Evolutionary conservation across 1,140 invertebrate genomes (phyloP).

Genomic region (Charaxes varanes): DNA sequence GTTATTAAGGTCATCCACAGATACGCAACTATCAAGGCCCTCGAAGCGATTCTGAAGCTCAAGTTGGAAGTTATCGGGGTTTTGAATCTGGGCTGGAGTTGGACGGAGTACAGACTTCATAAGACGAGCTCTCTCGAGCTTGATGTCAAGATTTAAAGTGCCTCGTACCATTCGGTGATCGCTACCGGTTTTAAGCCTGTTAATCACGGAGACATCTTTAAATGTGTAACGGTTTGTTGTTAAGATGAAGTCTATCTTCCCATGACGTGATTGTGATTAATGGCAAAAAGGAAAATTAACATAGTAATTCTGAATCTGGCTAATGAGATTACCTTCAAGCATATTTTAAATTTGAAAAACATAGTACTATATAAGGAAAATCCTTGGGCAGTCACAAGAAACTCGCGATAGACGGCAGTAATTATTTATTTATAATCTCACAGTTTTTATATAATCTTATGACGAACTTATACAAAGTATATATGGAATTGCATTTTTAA

Average conservation of each 20-base stretch:
- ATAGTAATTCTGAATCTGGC: too few relatives aligned
- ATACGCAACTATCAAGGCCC: not conserved
- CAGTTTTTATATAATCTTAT: too few relatives aligned
- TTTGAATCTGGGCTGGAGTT: slow-evolving; percentile 7
- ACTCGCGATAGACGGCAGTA: too few relatives aligned
- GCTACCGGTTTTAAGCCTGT: slow-evolving; percentile 26
- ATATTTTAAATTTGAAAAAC: too few relatives aligned
- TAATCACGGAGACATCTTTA: slow-evolving; percentile 25
- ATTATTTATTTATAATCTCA: too few relatives aligned
- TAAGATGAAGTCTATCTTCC: slow-evolving; percentile 33
- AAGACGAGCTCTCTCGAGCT: slow-evolving; percentile 14
- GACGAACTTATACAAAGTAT: too few relatives aligned
- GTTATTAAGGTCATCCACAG: slow-evolving; percentile 8
- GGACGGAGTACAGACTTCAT: slow-evolving; percentile 21
- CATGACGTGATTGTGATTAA: too few relatives aligned
- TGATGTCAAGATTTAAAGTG: slow-evolving; percentile 20
- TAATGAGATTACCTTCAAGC: too few relatives aligned
- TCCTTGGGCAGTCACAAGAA: too few relatives aligned
- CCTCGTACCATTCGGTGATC: slow-evolving; percentile 34
- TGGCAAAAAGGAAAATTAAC: too few relatives aligned
- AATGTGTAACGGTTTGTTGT: slow-evolving; percentile 21
- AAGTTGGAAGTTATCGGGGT: slow-evolving; percentile 8
- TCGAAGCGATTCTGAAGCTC: not conserved
- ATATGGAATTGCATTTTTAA: too few relatives aligned
- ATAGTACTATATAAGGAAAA: too few relatives aligned